Conservation (phyloP, 2,888 invertebrate genomes). For the Augochlorella aurata region DNA sequence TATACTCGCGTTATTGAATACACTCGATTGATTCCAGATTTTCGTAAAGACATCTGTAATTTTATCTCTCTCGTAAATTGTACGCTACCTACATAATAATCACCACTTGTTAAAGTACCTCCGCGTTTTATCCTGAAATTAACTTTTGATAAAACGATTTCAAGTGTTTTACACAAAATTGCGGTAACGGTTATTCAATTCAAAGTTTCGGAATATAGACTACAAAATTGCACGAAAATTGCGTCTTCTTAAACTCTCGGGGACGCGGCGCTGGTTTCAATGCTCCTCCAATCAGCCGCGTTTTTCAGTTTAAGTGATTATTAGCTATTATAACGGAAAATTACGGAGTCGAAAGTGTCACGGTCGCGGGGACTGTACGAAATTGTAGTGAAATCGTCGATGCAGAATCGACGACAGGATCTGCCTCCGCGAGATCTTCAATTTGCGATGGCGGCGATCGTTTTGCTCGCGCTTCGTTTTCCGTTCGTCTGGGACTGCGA, state of each 20-base stretch:
- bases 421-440: conserved; percentile 50
- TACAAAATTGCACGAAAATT: background rate
- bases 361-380: background rate
- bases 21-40: too few species aligned
- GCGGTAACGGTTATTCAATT: background rate
- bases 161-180: background rate
- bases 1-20: too few species aligned
- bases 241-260: background rate
- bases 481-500: conserved; percentile 68
- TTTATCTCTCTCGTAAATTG: too few species aligned
- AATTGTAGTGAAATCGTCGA: conserved; percentile 37
- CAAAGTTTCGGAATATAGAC: background rate
- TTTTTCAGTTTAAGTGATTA: background rate
- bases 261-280: background rate
- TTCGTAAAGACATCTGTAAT: too few species aligned
- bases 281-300: background rate
- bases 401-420: conserved; percentile 30
- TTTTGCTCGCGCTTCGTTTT: conserved; percentile 65
- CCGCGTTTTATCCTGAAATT: background rate
- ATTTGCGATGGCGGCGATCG: conserved; percentile 56
- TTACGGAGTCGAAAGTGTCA: background rate
- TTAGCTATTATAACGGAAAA: conserved; percentile 11
- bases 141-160: background rate
- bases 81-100: too few species aligned
- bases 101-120: background rate